These are phyloP conservation scores for Sprattus sprattus DNA, from an alignment of 2,113 vertebrate species.

Conservation along the genomic window DNA sequence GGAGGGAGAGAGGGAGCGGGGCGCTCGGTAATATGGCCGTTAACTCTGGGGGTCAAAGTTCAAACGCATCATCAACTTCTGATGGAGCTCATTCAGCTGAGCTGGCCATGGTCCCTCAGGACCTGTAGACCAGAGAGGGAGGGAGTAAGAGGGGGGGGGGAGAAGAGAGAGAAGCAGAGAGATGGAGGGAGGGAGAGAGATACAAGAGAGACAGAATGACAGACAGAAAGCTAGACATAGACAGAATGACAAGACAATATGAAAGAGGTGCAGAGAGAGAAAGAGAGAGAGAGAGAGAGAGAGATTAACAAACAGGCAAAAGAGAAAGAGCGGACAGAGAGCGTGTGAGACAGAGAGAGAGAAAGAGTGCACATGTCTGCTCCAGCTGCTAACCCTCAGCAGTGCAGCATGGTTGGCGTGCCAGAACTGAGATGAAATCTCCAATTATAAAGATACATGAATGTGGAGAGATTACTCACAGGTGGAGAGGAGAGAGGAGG, in stretches of 20 bases:
- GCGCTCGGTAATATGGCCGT: conserved; percentile 39
- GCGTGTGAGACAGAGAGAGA: not conserved
- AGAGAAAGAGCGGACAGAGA: not conserved
- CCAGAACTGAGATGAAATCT: conserved; percentile 37
- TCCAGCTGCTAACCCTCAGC: conserved; percentile 39
- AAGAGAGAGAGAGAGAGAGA: not conserved
- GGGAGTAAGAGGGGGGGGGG: not conserved
- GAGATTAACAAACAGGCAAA: not conserved
- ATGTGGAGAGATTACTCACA: conserved; percentile 32
- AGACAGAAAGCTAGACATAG: not conserved
- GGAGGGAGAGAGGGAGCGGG: not conserved
- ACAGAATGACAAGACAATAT: conserved; percentile 30
- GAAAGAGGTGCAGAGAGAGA: conserved; percentile 2
- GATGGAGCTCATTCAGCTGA: conserved; percentile 37
- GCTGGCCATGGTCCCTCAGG: not conserved
- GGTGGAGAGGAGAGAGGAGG: not conserved
- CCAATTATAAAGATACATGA: conserved; percentile 45
- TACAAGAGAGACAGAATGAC: conserved; percentile 42
- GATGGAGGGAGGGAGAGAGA: conserved; percentile 34
- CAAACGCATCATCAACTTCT: conserved; percentile 43
- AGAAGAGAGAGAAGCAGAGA: conserved; percentile 52
- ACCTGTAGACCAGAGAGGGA: not conserved
- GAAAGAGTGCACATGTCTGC: not conserved
- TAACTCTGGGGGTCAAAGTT: conserved; percentile 41
- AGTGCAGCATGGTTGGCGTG: conserved; percentile 13